Evolutionary conservation across 1,140 invertebrate genomes (phyloP), one percentile per base, ranked within the genome.

Genomic region (Drosophila leontia): DNA sequence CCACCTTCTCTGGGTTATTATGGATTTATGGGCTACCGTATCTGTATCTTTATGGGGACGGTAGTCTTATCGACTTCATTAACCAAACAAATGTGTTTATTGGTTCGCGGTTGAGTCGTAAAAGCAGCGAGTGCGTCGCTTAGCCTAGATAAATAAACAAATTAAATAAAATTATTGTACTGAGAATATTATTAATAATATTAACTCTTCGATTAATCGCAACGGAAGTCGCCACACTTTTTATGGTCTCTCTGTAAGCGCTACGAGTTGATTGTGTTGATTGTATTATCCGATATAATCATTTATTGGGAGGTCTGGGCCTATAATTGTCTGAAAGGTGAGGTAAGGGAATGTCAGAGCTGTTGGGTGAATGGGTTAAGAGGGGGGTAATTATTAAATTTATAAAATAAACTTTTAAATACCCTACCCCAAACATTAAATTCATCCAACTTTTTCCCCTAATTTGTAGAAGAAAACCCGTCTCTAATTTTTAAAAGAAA

Each of bases 81-180:
- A 88, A 84, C 77, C 78, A 88, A 87, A 90, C 84, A 87, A 87
- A 88, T 87, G 77, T 88, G 80, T 87, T 88, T 87, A 87, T 87
- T 87, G 85, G 45, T 39, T 29, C 35, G 45, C 5, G 51, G 32
- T 48, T 23, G 26, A 58, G 64, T 50, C 59, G 44, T 72, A 65
- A 77, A 61, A 58, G 37, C 45, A 42, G 68, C 68, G 68, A 72
- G 57, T 45, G 34, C 55, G 35, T 56, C 53, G 72, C 74, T 79
- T 81, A 70, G 64, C 68, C 68, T 70, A 78, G 85, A 88, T 88
- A 88, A 90, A 88, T 90, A 90, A 88, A 88, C 84, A 88, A 90
- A 88, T 88, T 88, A 88, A 88, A 90, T 80, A 80, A 90, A 90
- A 90, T 88, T 81, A 87, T 88, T 70, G 84, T 83, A 69, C 78